Conservation (phyloP, 2,113 vertebrate species). For the Lepidothrix coronata region DNA sequence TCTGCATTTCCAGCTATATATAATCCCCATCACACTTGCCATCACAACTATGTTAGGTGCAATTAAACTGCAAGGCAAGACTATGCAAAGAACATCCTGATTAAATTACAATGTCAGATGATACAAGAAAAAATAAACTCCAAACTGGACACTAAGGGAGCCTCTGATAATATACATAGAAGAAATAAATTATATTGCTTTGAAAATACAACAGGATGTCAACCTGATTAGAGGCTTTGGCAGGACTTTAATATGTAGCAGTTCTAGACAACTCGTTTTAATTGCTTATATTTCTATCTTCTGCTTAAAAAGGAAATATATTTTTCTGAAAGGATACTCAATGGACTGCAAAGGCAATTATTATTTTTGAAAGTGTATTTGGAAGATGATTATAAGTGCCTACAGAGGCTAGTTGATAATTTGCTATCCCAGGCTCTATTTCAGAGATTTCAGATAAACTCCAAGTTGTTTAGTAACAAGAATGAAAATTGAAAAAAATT, state of each 20-base stretch:
- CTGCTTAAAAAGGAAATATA: not conserved
- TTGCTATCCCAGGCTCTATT: not conserved
- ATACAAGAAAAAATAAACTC: not conserved
- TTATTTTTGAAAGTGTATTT: not conserved
- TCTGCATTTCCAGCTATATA: not conserved
- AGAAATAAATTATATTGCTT: not conserved
- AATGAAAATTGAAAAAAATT: not conserved
- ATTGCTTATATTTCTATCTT: not conserved
- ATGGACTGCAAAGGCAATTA: not conserved
- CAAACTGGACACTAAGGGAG: not conserved
- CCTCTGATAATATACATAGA: not conserved
- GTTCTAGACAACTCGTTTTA: not conserved
- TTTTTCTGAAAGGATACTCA: not conserved
- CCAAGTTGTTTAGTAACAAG: not conserved
- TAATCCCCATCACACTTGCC: not conserved
- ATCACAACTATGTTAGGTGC: not conserved
- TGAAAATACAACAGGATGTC: not conserved
- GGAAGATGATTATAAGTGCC: not conserved
- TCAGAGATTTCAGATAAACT: not conserved
- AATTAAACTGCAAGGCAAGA: not conserved
- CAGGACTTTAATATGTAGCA: not conserved
- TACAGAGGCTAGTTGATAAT: not conserved
- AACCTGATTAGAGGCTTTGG: not conserved
- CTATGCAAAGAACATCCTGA: not conserved
- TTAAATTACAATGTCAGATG: not conserved